Evolutionary conservation across 2,888 invertebrate species (phyloP).

Genomic region (Erynnis tages): DNA sequence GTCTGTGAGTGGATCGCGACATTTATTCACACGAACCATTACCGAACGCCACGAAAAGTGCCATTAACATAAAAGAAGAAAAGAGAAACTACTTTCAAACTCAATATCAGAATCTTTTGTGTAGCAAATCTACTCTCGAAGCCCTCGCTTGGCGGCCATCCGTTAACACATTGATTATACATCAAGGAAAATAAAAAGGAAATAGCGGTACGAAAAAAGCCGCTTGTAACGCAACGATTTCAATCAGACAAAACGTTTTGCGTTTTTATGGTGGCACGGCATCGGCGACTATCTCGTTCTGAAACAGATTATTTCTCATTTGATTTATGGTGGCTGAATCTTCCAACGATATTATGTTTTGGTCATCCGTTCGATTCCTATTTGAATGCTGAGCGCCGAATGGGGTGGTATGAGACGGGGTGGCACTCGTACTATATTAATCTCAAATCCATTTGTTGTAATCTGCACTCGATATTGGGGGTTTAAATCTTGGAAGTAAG

Average conservation of each 20-base stretch:
- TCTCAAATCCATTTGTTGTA: conserved; percentile 81
- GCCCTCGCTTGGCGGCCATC: conserved; percentile 70
- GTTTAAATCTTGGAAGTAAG: conserved; percentile 54
- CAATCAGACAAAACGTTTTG: conserved; percentile 81
- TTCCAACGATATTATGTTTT: conserved; percentile 82
- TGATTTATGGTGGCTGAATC: conserved; percentile 81
- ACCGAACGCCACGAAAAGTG: conserved; percentile 66
- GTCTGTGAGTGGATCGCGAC: conserved; percentile 57
- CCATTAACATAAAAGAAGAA: conserved; percentile 77
- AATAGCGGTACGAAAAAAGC: conserved; percentile 70
- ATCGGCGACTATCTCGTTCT: conserved; percentile 79
- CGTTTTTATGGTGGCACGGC: conserved; percentile 77
- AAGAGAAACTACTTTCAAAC: conserved; percentile 78
- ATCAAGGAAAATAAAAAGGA: conserved; percentile 79
- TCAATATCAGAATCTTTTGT: conserved; percentile 80
- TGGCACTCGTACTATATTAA: conserved; percentile 81
- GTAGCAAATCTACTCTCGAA: conserved; percentile 74
- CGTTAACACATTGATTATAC: conserved; percentile 82
- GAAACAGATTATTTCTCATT: conserved; percentile 83
- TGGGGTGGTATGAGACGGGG: conserved; percentile 78
- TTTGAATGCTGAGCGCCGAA: conserved; percentile 80
- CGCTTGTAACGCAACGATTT: conserved; percentile 71
- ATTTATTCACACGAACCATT: conserved; percentile 70
- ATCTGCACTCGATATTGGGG: conserved; percentile 67
- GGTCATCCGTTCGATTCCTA: conserved; percentile 82